Evolutionary conservation across 2,113 vertebrate species (phyloP).

Genomic region (Lophius piscatorius): DNA sequence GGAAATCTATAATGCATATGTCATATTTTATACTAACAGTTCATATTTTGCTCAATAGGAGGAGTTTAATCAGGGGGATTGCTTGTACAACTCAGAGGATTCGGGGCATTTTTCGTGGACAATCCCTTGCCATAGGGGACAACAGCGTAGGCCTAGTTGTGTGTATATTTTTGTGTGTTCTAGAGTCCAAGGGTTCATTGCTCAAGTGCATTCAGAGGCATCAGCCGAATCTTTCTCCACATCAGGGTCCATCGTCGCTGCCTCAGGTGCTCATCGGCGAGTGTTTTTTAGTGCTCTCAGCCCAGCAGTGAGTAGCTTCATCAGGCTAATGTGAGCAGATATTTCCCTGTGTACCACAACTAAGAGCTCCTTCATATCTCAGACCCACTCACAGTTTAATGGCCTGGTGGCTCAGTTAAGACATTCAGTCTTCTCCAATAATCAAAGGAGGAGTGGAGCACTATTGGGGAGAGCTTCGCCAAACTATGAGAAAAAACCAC

Average conservation of each 20-base stretch:
- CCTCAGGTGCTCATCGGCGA: slow-evolving; percentile 30
- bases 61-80: no score
- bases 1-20: no score
- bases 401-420: slow-evolving; percentile 57
- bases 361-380: slow-evolving; percentile 50
- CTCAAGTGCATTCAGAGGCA: background rate
- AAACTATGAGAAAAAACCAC: slow-evolving; percentile 5
- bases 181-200: background rate
- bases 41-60: no score
- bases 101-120: no score
- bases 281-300: slow-evolving; percentile 16
- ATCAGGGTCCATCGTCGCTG: slow-evolving; percentile 10
- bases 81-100: no score
- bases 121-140: no score
- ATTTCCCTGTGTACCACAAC: slow-evolving; percentile 28
- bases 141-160: no score
- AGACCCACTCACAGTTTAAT: slow-evolving; percentile 56
- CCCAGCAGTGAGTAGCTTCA: slow-evolving; percentile 47
- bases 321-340: slow-evolving; percentile 42
- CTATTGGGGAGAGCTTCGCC: slow-evolving; percentile 18
- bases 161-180: no score
- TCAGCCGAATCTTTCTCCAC: slow-evolving; percentile 26
- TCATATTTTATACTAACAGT: no score
- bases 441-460: slow-evolving; percentile 49
- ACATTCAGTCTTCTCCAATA: slow-evolving; percentile 52